Conservation (phyloP, 1,140 invertebrate genomes). For the Dreissena polymorpha region DNA sequence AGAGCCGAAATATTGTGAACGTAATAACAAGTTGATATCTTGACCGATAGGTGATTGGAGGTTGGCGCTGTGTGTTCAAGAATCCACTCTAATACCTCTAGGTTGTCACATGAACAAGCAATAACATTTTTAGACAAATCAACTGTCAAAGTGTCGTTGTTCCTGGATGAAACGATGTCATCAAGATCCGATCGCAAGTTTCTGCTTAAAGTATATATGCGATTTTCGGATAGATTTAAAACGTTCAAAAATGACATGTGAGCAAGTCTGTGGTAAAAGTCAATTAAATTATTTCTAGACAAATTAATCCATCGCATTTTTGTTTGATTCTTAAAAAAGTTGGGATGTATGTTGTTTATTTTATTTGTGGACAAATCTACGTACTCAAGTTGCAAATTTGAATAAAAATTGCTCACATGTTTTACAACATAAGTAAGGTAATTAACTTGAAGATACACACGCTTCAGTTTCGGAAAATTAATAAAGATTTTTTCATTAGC, state of each 20-base stretch:
- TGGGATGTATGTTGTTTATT: too few species aligned
- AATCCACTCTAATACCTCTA: too few species aligned
- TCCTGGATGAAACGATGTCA: neutral
- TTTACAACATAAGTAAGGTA: neutral
- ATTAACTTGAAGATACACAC: neutral
- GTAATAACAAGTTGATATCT: too few species aligned
- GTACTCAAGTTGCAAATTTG: neutral
- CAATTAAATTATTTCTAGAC: neutral
- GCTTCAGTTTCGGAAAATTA: neutral
- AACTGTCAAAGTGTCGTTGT: neutral
- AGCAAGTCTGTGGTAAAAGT: slow-evolving; percentile 4
- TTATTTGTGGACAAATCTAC: slow-evolving; percentile 3
- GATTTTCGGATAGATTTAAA: neutral
- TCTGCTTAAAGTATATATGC: neutral
- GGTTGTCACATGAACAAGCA: too few species aligned
- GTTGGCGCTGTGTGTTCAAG: too few species aligned
- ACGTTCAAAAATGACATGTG: slow-evolving; percentile 9
- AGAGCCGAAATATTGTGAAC: too few species aligned
- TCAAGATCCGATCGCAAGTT: neutral
- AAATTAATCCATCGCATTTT: neutral
- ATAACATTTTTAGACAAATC: too few species aligned
- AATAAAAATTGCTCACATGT: neutral
- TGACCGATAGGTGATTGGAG: too few species aligned
- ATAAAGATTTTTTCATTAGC: neutral
- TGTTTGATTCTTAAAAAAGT: too few species aligned